These are phyloP conservation scores for Torymus tubicola DNA, from an alignment of 2,888 invertebrate genomes.

Conservation along the genomic window DNA sequence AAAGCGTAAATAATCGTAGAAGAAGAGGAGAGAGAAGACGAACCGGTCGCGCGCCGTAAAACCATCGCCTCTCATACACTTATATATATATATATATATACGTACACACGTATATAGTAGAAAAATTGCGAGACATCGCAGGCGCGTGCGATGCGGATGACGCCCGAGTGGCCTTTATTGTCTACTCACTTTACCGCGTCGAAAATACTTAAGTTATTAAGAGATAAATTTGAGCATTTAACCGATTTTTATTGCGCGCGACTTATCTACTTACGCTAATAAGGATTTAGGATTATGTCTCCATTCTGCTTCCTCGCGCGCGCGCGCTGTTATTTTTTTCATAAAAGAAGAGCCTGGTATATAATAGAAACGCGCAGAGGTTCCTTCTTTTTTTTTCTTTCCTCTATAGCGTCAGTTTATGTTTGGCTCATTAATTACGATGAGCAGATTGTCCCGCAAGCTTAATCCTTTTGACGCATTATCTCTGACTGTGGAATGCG, in stretches of 20 bases:
- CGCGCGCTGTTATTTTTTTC: no score
- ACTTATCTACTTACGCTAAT: constrained; percentile 47
- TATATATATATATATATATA: no score
- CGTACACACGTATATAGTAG: constrained; percentile 8
- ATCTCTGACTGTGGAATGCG: constrained; percentile 1
- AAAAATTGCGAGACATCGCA: constrained; percentile 38
- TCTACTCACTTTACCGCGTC: constrained; percentile 9
- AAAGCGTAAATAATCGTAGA: constrained; percentile 67
- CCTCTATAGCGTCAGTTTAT: neutral
- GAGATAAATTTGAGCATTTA: constrained; percentile 40
- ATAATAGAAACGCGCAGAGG: no score
- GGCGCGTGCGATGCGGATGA: neutral
- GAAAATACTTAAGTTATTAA: constrained; percentile 26
- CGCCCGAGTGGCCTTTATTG: constrained; percentile 25
- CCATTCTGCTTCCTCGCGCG: constrained; percentile 3
- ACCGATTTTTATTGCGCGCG: constrained; percentile 40
- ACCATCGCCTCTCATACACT: neutral
- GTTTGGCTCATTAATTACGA: constrained; percentile 40
- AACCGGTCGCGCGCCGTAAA: constrained; percentile 36
- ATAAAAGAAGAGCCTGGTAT: no score
- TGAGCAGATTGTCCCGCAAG: constrained; percentile 17
- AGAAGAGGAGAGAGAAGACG: constrained; percentile 9
- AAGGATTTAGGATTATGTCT: constrained; percentile 50
- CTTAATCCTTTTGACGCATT: constrained; percentile 20
- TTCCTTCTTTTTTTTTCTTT: neutral